Evolutionary conservation across 2,888 invertebrate species (phyloP).

Genomic region (Drosophila borealis): DNA sequence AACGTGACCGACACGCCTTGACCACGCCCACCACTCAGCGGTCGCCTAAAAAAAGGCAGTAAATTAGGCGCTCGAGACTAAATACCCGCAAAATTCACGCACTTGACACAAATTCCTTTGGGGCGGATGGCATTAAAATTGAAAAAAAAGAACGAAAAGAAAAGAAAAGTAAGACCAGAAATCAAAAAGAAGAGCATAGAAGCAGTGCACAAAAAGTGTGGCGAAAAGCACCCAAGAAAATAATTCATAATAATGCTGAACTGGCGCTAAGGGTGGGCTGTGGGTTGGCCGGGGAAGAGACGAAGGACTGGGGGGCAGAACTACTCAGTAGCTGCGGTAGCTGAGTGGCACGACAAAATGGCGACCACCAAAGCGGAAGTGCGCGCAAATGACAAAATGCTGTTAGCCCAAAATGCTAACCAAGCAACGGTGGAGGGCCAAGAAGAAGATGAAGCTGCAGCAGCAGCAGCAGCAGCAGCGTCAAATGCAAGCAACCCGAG

Average conservation of each 20-base stretch:
- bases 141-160: conserved; percentile 42
- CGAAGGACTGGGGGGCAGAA: neutral
- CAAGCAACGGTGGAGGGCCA: conserved; percentile 17
- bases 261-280: conserved; percentile 10
- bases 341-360: conserved; percentile 57
- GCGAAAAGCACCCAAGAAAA: conserved; percentile 51
- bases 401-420: conserved; percentile 38
- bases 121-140: conserved; percentile 68
- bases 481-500: neutral
- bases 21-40: conserved; percentile 35
- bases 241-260: conserved; percentile 69
- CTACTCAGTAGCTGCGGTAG: conserved; percentile 37
- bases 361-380: conserved; percentile 54
- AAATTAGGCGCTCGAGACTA: conserved; percentile 72
- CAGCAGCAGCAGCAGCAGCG: neutral
- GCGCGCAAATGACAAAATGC: conserved; percentile 61
- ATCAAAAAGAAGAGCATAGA: conserved; percentile 6
- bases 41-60: conserved; percentile 42
- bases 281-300: neutral
- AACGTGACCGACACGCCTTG: conserved; percentile 68
- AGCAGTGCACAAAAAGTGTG: conserved; percentile 43
- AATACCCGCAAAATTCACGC: conserved; percentile 74
- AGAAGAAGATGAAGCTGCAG: neutral
- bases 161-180: conserved; percentile 28
- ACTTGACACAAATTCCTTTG: conserved; percentile 76